Evolutionary conservation across 2,888 invertebrate species (phyloP).

Genomic region (Phengaris arion): DNA sequence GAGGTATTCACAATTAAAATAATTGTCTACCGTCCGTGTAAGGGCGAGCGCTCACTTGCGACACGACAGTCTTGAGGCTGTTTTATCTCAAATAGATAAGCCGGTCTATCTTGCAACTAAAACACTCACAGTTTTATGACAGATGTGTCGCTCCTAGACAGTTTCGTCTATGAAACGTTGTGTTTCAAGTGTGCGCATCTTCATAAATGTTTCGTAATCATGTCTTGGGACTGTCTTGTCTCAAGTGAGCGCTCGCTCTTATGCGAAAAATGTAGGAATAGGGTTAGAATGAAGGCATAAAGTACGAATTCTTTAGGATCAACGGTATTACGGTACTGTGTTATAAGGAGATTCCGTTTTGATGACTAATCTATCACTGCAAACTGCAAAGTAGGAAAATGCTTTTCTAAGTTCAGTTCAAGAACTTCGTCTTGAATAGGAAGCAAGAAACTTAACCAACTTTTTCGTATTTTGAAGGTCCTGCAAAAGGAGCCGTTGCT

Average conservation of each 20-base stretch:
- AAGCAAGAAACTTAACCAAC: not conserved
- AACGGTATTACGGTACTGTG: not conserved
- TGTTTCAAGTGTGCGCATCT: too few relatives aligned
- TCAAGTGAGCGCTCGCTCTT: too few relatives aligned
- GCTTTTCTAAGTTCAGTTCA: not conserved
- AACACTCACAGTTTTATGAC: too few relatives aligned
- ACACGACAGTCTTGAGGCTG: too few relatives aligned
- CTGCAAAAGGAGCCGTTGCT: slow-evolving; percentile 60
- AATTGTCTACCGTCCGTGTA: not conserved
- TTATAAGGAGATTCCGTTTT: not conserved
- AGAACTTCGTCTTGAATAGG: too few relatives aligned
- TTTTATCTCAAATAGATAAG: too few relatives aligned
- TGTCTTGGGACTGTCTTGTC: too few relatives aligned
- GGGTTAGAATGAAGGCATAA: not conserved
- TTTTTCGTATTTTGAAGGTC: slow-evolving; percentile 47
- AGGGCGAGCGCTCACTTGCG: too few relatives aligned
- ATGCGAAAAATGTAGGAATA: not conserved
- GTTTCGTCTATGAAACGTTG: too few relatives aligned
- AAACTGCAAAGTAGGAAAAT: not conserved
- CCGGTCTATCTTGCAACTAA: too few relatives aligned
- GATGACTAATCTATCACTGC: not conserved
- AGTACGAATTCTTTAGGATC: not conserved
- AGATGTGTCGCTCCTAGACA: too few relatives aligned
- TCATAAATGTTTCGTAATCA: too few relatives aligned
- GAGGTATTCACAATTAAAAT: slow-evolving; percentile 49